Percentiles rank a stretch among this genome's conserved stretches.
phyloP scores from a whole-genome alignment of 2,888 invertebrate species.

The Incurvaria masculella region DNA sequence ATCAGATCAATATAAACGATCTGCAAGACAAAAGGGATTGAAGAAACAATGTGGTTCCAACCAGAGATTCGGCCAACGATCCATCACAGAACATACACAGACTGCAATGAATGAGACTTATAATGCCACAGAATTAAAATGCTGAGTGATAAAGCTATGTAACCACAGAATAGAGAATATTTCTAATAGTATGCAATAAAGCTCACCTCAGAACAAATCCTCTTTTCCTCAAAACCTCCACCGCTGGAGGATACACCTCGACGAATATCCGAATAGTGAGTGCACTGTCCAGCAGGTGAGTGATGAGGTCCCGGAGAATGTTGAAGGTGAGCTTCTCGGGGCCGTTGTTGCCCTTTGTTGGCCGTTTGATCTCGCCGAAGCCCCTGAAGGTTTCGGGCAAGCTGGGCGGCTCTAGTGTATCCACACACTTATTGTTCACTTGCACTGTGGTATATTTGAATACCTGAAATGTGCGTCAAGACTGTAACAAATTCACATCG shows the following conservation, averaged over 20 bases:
- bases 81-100: too few species aligned
- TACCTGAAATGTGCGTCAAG: too few species aligned
- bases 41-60: too few species aligned
- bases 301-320: constrained; percentile 61
- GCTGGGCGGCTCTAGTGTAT: constrained; percentile 37
- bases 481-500: too few species aligned
- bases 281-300: constrained; percentile 67
- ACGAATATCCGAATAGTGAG: constrained; percentile 66
- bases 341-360: constrained; percentile 22
- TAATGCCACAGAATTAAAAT: too few species aligned
- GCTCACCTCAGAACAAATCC: constrained; percentile 57
- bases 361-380: constrained; percentile 38
- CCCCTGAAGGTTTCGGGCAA: constrained; percentile 48
- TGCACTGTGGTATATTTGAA: constrained; percentile 49
- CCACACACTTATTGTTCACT: constrained; percentile 49
- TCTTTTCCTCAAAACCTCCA: constrained; percentile 50
- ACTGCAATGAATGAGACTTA: too few species aligned
- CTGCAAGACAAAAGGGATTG: too few species aligned
- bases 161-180: too few species aligned
- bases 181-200: not conserved
- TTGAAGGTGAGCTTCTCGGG: constrained; percentile 38
- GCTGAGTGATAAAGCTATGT: too few species aligned
- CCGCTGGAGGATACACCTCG: constrained; percentile 61
- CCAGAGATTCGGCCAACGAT: too few species aligned
- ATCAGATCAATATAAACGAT: too few species aligned